phyloP scores from a whole-genome alignment of 2,888 invertebrate species.

The Reticulitermes lucifugus region DNA sequence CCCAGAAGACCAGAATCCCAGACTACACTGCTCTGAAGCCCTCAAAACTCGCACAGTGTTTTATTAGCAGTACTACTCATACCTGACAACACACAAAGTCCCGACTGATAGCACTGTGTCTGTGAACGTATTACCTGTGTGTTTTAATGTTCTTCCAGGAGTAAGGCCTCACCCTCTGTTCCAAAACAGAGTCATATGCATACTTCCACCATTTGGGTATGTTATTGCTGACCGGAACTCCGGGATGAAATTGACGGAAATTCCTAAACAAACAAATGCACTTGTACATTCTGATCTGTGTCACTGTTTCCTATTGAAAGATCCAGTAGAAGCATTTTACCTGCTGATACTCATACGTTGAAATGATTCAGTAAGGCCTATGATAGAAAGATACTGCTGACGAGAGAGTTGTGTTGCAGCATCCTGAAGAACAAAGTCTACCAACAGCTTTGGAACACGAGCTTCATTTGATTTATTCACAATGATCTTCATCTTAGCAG shows the following conservation, averaged over 20 bases:
- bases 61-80: no score
- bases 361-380: constrained; percentile 63
- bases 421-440: constrained; percentile 79
- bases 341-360: constrained; percentile 74
- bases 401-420: constrained; percentile 79
- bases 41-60: no score
- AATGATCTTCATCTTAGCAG: constrained; percentile 81
- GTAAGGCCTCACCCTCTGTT: constrained; percentile 78
- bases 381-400: constrained; percentile 75
- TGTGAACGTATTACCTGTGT: constrained; percentile 66
- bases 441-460: constrained; percentile 72
- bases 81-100: no score
- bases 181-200: constrained; percentile 76
- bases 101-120: no score
- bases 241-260: constrained; percentile 74
- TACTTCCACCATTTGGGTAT: constrained; percentile 81
- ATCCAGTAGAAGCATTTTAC: constrained; percentile 59
- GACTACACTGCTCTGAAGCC: no score
- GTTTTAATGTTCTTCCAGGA: constrained; percentile 78
- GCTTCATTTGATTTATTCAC: constrained; percentile 75
- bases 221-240: constrained; percentile 69
- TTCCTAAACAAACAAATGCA: constrained; percentile 62
- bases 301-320: no score
- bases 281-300: no score
- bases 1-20: no score